Conservation (phyloP, 2,888 invertebrate genomes). For the Eumerus sabulonum region DNA sequence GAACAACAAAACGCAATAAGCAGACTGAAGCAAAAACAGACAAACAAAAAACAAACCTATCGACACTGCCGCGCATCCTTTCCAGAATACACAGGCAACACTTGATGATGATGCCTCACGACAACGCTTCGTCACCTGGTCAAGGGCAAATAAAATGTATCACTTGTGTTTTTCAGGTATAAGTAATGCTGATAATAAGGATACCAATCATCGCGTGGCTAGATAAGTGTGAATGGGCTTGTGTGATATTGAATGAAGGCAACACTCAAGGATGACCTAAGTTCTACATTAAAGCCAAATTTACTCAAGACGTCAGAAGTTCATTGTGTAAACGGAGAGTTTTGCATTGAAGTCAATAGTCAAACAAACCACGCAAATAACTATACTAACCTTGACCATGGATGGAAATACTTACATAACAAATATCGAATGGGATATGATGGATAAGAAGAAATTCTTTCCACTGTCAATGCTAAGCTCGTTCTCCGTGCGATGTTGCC, state of each 20-base stretch:
- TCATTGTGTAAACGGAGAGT: not conserved
- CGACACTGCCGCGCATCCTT: not conserved
- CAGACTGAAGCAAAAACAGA: conserved; percentile 3
- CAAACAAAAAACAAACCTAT: no score
- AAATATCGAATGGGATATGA: conserved; percentile 98
- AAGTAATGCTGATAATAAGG: conserved; percentile 56
- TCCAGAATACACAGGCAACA: no score
- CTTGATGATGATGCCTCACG: no score
- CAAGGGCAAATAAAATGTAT: not conserved
- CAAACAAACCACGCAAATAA: conserved; percentile 3
- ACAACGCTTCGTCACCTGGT: not conserved
- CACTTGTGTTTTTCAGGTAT: conserved; percentile 28
- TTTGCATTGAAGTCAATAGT: not conserved
- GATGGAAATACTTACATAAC: conserved; percentile 81
- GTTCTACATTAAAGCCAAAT: conserved; percentile 7
- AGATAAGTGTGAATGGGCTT: conserved; percentile 38
- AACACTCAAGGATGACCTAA: conserved; percentile 57
- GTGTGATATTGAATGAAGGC: conserved; percentile 13
- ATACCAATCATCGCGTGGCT: conserved; percentile 18
- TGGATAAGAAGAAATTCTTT: conserved; percentile 96
- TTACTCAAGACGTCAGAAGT: conserved; percentile 43
- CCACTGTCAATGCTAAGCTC: conserved; percentile 93
- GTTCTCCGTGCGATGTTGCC: conserved; percentile 82
- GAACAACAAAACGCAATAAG: conserved; percentile 30
- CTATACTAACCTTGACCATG: conserved; percentile 45